Base-by-base conservation (phyloP, 2,888 invertebrate species). In the Prosapia bicincta region DNA sequence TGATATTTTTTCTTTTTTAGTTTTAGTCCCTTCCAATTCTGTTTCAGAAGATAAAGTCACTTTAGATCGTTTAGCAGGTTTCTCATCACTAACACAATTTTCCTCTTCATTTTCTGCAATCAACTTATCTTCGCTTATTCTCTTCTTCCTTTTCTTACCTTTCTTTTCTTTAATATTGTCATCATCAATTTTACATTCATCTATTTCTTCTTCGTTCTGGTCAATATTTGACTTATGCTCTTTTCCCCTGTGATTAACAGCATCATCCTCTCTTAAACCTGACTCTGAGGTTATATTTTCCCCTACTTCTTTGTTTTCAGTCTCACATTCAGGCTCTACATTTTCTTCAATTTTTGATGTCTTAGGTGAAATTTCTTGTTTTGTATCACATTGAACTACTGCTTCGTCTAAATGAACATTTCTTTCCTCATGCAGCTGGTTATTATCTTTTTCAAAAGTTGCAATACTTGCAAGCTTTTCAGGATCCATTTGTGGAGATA, bases 401-500 rank as follows among this genome's bases (percentile, higher is more conserved):
- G 30, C 67, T n/a, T 66, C n/a, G 24, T 73, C 68, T 10, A 10
- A 13, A 66, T 9, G 9, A 9, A 26, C 74, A 69, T 30, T 6
- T 30, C 43, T 26, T 26, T 74, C 69, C 5, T 74, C 68, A 26
- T 25, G 13, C 3, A 43, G 23, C 9, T 43, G 24, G 66, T 23
- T 71, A 65, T 78, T 76, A 26, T 78, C 76, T 71, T 85, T 85
- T 65, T 90, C 89, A 80, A 88, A 93, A 78, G 92, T 91, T 80
- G 89, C 88, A 71, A 95, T 90, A 78, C 95, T 95, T 72, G 89
- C 86, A 10, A 95, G 85, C 43, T 92, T 88, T 71, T 91, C 90
- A 0, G 95, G 94, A 72, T 90, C 88, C 82, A 90, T 90, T 78
- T 89, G 87, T 0, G 89, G 89, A 0, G 92, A 90, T 67, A 95